phyloP scores from a whole-genome alignment of 2,888 invertebrate genomes.

The Macrophya alboannulata region DNA sequence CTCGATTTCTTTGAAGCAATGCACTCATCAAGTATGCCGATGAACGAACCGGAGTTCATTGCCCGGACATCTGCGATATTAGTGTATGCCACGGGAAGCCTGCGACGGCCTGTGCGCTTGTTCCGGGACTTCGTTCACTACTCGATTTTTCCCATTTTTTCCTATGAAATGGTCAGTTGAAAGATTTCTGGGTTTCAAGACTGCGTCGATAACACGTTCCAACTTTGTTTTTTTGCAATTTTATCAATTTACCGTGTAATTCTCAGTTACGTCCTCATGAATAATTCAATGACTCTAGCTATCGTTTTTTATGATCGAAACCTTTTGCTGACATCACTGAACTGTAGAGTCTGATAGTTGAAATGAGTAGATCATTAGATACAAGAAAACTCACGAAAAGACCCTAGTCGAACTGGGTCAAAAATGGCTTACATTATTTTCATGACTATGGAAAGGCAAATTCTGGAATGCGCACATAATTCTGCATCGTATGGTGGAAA shows the following conservation, averaged over 20 bases:
- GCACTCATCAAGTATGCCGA: background rate
- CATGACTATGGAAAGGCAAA: background rate
- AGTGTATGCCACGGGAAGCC: background rate
- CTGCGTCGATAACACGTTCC: background rate
- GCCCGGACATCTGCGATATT: background rate
- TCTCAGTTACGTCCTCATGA: background rate
- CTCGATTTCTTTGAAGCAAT: background rate
- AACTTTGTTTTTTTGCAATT: background rate
- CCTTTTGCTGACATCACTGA: background rate
- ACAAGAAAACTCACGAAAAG: background rate
- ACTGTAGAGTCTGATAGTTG: background rate
- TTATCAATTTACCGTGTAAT: background rate
- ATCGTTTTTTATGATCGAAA: background rate
- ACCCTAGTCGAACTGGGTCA: background rate
- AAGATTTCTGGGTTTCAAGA: background rate
- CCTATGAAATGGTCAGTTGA: background rate
- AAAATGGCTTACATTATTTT: background rate
- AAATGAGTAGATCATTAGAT: background rate
- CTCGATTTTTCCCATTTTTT: background rate
- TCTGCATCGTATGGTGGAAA: background rate
- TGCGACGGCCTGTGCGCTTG: background rate
- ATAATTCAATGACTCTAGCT: background rate
- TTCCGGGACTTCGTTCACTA: conserved; percentile 1
- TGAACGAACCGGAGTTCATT: background rate
- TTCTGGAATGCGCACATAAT: background rate